phyloP scores from a whole-genome alignment of 1,140 invertebrate genomes.

The Drosophila rhopaloa region DNA sequence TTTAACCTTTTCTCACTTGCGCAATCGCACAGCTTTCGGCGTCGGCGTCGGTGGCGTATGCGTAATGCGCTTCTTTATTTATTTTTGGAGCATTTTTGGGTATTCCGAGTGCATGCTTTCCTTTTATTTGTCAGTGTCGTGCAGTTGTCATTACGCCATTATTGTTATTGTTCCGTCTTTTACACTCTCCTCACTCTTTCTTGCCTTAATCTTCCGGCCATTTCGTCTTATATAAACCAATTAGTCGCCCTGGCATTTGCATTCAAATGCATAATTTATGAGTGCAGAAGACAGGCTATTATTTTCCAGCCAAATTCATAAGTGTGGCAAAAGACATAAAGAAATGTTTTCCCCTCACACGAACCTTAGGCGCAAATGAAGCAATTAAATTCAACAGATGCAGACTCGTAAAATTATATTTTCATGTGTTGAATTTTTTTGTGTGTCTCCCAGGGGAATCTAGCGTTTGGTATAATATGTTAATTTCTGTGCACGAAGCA shows the following conservation, averaged over 20 bases:
- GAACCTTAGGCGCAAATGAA: constrained; percentile 68
- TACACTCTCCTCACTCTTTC: constrained; percentile 4
- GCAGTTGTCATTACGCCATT: constrained; percentile 61
- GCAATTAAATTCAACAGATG: constrained; percentile 75
- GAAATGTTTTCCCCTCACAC: constrained; percentile 9
- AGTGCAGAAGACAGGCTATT: constrained; percentile 54
- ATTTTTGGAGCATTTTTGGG: constrained; percentile 33
- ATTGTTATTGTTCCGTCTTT: constrained; percentile 58
- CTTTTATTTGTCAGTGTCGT: constrained; percentile 65
- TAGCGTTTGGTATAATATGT: constrained; percentile 22
- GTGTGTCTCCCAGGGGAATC: neutral
- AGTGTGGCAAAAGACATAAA: constrained; percentile 60
- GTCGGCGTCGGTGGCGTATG: constrained; percentile 49
- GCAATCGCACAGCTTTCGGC: constrained; percentile 17
- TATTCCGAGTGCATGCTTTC: constrained; percentile 59
- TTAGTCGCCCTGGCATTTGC: constrained; percentile 66
- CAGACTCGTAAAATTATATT: constrained; percentile 37
- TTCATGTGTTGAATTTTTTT: constrained; percentile 21
- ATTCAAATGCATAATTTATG: constrained; percentile 78
- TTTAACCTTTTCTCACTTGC: constrained; percentile 26
- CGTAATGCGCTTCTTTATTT: constrained; percentile 47
- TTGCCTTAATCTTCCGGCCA: constrained; percentile 19
- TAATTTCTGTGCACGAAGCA: constrained; percentile 28
- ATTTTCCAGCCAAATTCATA: constrained; percentile 35
- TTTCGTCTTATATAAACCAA: constrained; percentile 70